Evolutionary conservation across 2,888 invertebrate genomes (phyloP), one percentile per base, ranked within the genome.

Genomic region (Pseudococcus jackbeardsleyi): DNA sequence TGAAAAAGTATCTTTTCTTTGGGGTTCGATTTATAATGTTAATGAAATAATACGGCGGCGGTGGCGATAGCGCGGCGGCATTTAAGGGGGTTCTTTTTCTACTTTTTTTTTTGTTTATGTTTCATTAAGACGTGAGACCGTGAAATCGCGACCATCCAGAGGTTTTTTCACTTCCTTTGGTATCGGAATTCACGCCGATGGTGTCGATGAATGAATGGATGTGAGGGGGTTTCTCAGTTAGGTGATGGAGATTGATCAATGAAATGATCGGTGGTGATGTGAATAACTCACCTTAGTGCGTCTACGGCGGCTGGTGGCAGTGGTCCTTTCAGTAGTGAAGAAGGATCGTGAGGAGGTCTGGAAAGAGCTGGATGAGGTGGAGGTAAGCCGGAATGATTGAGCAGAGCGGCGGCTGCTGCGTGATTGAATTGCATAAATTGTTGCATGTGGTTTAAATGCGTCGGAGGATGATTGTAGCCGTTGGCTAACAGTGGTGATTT

Each of bases 391-490:
- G 96, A 92, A 96, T 95, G 91, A 95, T 94, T 89, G 68, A 89
- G 79, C n/a, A 89, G 89, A 4, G 90, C 89, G 94, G 89, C 94
- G 93, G 88, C 95, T 94, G 87, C 95, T 94, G 90, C 91, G 90
- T 90, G 92, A 90, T 89, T 92, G 90, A 90, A 91, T 90, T 90
- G 91, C 91, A 90, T 92, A 92, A 92, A 94, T 93, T 93, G 97
- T 97, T 91, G 97, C 96, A 98, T 97, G 91, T 97, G 97, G 91
- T 96, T 96, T 90, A 97, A 94, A 92, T 96, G 95, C 89, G 96
- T 96, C 89, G 97, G 97, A 89, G 97, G 97, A 90, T 97, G 97
- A 92, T 97, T 97, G 94, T 97, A 98, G 90, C 98, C 98, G 91
- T 98, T 98, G 89, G 97, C 97, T 90, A 98, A 93, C 68, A 97